phyloP scores from a whole-genome alignment of 2,113 vertebrate genomes.

The Galemys pyrenaicus region DNA sequence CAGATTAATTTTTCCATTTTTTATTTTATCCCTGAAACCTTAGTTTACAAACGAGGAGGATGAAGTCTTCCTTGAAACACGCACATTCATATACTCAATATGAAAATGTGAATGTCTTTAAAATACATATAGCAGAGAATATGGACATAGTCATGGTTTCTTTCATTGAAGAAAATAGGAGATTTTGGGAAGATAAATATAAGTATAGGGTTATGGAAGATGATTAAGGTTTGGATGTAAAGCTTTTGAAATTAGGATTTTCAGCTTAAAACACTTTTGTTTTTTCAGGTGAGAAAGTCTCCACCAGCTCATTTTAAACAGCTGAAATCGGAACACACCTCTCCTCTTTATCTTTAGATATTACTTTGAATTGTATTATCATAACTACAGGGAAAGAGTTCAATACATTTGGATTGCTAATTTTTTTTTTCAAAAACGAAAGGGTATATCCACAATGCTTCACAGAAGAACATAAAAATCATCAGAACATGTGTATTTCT shows the following conservation, averaged over 20 bases:
- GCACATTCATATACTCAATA: neutral
- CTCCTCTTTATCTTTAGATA: neutral
- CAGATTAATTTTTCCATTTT: constrained; percentile 55
- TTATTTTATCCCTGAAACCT: constrained; percentile 33
- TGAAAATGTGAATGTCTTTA: neutral
- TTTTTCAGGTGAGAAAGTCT: neutral
- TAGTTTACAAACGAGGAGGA: neutral
- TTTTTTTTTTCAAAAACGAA: constrained; percentile 7
- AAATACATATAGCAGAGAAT: neutral
- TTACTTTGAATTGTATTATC: neutral
- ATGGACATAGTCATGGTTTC: neutral
- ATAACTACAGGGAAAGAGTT: neutral
- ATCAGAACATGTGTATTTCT: constrained; percentile 4
- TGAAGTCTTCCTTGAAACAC: neutral
- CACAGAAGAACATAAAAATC: constrained; percentile 16
- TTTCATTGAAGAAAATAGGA: neutral
- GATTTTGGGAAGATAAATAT: neutral
- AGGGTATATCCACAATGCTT: neutral
- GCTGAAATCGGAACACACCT: neutral
- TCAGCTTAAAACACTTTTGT: neutral
- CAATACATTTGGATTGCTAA: neutral
- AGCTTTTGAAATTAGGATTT: neutral
- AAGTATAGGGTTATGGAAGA: neutral
- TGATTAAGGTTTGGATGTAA: neutral
- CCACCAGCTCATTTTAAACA: neutral